phyloP scores from a whole-genome alignment of 2,113 vertebrate species.

The Zapus hudsonius region DNA sequence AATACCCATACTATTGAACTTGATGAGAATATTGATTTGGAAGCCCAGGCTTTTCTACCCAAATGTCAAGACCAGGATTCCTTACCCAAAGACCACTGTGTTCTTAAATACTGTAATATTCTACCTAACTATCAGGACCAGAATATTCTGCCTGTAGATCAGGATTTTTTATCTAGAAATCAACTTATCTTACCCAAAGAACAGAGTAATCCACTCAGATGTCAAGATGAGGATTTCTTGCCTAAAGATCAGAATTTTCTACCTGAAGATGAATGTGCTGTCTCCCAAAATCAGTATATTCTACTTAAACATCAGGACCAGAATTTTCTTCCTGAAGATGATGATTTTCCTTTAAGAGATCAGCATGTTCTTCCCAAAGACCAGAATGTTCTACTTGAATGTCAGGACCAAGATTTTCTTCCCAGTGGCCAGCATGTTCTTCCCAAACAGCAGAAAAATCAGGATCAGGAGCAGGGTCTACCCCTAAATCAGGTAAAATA shows the following conservation, averaged over 20 bases:
- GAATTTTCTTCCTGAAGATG: background rate
- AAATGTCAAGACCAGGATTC: background rate
- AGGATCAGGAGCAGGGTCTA: constrained; percentile 28
- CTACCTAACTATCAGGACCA: background rate
- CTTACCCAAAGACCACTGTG: background rate
- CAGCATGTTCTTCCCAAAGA: background rate
- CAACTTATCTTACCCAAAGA: background rate
- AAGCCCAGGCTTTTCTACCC: constrained; percentile 20
- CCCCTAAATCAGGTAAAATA: constrained; percentile 71
- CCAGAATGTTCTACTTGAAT: background rate
- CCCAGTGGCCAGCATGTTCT: background rate
- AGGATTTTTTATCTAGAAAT: background rate
- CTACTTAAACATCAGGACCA: background rate
- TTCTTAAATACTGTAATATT: background rate
- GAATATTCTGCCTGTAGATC: background rate
- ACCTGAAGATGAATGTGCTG: background rate
- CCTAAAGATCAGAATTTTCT: background rate
- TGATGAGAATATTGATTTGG: background rate
- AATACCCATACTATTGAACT: background rate
- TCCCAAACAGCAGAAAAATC: background rate
- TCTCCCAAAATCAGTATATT: background rate
- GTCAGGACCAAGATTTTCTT: background rate
- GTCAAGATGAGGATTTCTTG: constrained; percentile 21
- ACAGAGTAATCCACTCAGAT: constrained; percentile 3
- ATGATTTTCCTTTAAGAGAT: background rate